Percentiles rank a stretch among this genome's conserved stretches.
These are phyloP conservation scores for Triplophysa yarkandensis DNA, from an alignment of 2,797 vertebrate species.

Conservation along the genomic window DNA sequence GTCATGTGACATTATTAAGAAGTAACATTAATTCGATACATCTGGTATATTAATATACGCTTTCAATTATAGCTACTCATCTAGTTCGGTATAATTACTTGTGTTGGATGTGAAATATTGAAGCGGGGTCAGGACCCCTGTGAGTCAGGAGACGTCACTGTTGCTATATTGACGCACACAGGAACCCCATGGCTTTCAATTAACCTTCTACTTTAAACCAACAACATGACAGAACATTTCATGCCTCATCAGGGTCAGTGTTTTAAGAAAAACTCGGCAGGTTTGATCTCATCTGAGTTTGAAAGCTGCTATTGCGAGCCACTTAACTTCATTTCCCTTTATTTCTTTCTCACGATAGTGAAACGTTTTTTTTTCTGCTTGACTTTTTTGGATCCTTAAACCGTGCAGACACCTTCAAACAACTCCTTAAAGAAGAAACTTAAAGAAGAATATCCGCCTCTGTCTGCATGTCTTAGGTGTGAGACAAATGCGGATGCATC, in stretches of 20 bases:
- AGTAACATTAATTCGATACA: no score
- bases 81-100: no score
- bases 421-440: neutral
- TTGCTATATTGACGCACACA: neutral
- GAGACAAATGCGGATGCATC: no score
- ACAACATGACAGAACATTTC: neutral
- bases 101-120: neutral
- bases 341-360: neutral
- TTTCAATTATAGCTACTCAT: no score
- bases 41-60: no score
- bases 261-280: neutral
- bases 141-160: neutral
- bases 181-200: neutral
- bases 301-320: constrained; percentile 2
- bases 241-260: neutral
- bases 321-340: neutral
- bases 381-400: constrained; percentile 7
- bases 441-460: constrained; percentile 3
- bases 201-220: constrained; percentile 3
- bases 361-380: constrained; percentile 3
- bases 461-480: no score
- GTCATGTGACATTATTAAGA: no score
- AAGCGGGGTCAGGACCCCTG: neutral
- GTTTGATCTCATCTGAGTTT: neutral
- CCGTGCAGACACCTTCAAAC: neutral